These are phyloP conservation scores for Acanthopleura granulata DNA, from an alignment of 2,888 invertebrate genomes.

Conservation along the genomic window DNA sequence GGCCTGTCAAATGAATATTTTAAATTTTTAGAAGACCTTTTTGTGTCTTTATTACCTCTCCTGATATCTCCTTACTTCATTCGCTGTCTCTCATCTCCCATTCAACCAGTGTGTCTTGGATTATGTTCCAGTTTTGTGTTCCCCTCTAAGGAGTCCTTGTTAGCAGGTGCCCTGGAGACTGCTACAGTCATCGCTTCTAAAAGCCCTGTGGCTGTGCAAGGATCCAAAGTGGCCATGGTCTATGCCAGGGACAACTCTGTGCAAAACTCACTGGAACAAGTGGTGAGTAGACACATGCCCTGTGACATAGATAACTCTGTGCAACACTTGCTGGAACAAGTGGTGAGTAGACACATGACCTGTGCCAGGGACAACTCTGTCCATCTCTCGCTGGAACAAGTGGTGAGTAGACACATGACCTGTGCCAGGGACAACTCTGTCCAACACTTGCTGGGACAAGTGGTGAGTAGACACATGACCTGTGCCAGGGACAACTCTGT, in stretches of 20 bases:
- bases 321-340: slow-evolving; percentile 88
- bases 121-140: slow-evolving; percentile 71
- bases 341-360: slow-evolving; percentile 86
- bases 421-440: slow-evolving; percentile 91
- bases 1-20: too few species aligned
- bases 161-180: slow-evolving; percentile 80
- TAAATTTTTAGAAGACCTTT: too few species aligned
- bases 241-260: slow-evolving; percentile 91
- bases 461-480: slow-evolving; percentile 81
- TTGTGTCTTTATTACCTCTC: too few species aligned
- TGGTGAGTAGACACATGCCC: slow-evolving; percentile 86
- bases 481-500: too few species aligned
- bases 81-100: too few species aligned
- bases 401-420: slow-evolving; percentile 86
- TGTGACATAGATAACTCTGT: slow-evolving; percentile 91
- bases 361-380: slow-evolving; percentile 91
- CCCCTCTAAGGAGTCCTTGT: slow-evolving; percentile 77
- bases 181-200: slow-evolving; percentile 87
- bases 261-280: slow-evolving; percentile 88
- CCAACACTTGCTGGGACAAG: slow-evolving; percentile 88
- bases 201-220: slow-evolving; percentile 95
- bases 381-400: slow-evolving; percentile 88
- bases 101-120: too few species aligned
- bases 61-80: too few species aligned
- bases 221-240: slow-evolving; percentile 85